phyloP scores from a whole-genome alignment of 64 coral and sea anemone genomes.

The Porites australiensis region DNA sequence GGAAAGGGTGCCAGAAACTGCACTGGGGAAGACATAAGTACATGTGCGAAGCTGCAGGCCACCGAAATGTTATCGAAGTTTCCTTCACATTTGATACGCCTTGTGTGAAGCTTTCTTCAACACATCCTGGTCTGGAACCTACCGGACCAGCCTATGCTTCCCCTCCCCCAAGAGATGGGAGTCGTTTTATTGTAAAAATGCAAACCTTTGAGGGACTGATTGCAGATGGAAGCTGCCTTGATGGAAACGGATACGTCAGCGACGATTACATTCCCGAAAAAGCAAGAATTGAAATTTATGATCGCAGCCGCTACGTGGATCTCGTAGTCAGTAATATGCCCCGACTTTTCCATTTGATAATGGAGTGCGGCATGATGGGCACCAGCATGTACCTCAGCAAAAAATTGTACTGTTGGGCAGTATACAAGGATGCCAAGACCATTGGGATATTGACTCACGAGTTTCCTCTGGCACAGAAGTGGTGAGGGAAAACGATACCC shows the following conservation, averaged over 20 bases:
- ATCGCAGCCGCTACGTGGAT: constrained; percentile 17
- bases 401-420: constrained; percentile 37
- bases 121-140: constrained; percentile 15
- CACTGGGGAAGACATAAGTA: constrained; percentile 69
- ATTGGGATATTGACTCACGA: constrained; percentile 38
- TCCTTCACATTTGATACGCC: not conserved
- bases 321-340: not conserved
- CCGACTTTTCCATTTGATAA: not conserved
- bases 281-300: not conserved
- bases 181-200: constrained; percentile 46
- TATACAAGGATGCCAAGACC: constrained; percentile 21
- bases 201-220: not conserved
- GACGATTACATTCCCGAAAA: not conserved
- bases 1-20: constrained; percentile 36
- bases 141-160: not conserved
- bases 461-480: constrained; percentile 23
- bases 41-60: not conserved
- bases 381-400: constrained; percentile 17
- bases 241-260: not conserved
- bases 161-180: constrained; percentile 10
- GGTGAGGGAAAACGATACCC: constrained; percentile 2
- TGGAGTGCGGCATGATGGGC: constrained; percentile 35
- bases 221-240: not conserved
- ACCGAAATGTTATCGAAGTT: not conserved
- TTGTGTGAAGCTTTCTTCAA: not conserved